Evolutionary conservation across 2,888 invertebrate genomes (phyloP), one percentile per base, ranked within the genome.

Genomic region (Junonia oenone): DNA sequence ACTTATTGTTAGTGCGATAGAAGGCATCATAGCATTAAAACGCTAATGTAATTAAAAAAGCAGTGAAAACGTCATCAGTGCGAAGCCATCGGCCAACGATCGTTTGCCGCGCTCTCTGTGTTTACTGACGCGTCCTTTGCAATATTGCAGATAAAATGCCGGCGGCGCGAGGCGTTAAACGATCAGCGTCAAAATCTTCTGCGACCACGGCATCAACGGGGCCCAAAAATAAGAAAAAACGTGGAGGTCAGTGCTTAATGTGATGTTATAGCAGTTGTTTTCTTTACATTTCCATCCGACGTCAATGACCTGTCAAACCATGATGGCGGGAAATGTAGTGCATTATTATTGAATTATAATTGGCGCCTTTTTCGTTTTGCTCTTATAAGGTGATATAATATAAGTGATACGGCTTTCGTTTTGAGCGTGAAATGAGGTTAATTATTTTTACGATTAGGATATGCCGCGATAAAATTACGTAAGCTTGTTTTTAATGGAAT

Each of bases 281-380:
- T 89, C 86, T 83, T 87, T 86, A 75, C 81, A 74, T 80, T 78
- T 81, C 70, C 67, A 68, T 69, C 60, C 78, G 76, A 88, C 81
- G 89, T 88, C 89, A 89, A 83, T 88, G 89, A 88, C 87, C 89
- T 89, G 87, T 88, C 89, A 89, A 85, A 82, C 68, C 69, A 74
- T 73, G 73, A 88, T 89, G 89, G 90, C 90, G 89, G 89, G 89
- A 90, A 90, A 87, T 68, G 66, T 66, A 74, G 75, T 72, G 71
- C 73, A 66, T 68, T 47, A 40, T 63, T 65, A 55, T 48, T 60
- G 63, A 45, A 61, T 61, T 66, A 61, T 59, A 63, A 54, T 67
- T 66, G 68, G 64, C 68, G 66, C 65, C 54, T 58, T 62, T 64
- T 71, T 65, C 63, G 63, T 59, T 59, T 71, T 59, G 55, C 53